Evolutionary conservation across 2,888 invertebrate genomes (phyloP).

Genomic region (Hedya salicella): DNA sequence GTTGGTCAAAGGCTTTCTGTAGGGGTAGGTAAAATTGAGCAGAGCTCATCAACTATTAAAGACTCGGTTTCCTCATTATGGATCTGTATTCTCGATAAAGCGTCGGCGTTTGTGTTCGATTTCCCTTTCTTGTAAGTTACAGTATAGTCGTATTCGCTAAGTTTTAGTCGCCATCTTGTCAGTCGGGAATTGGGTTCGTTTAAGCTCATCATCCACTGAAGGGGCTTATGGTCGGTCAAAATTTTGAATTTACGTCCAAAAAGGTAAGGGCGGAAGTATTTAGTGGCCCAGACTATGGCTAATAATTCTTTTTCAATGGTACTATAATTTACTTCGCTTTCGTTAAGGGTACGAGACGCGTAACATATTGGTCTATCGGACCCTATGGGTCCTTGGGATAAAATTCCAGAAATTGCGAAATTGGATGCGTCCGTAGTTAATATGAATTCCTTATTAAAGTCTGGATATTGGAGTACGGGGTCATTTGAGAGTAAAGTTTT

Average conservation of each 20-base stretch:
- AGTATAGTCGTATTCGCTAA: no score
- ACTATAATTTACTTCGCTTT: constrained; percentile 10
- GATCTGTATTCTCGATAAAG: not conserved
- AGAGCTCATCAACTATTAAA: not conserved
- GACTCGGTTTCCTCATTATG: constrained; percentile 10
- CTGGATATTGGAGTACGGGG: not conserved
- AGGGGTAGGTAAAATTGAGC: not conserved
- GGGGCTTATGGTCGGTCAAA: constrained; percentile 16
- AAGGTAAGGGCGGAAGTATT: constrained; percentile 53
- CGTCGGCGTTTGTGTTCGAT: constrained; percentile 1
- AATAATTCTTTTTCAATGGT: constrained; percentile 34
- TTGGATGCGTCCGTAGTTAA: constrained; percentile 5
- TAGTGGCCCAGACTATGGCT: constrained; percentile 24
- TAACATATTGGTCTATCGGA: constrained; percentile 23
- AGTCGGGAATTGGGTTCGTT: constrained; percentile 5
- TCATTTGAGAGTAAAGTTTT: constrained; percentile 14
- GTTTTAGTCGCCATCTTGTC: not conserved
- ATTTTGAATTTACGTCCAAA: constrained; percentile 55
- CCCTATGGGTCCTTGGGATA: constrained; percentile 29
- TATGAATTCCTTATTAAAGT: constrained; percentile 12
- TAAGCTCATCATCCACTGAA: constrained; percentile 1
- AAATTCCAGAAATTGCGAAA: constrained; percentile 20
- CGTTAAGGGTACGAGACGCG: constrained; percentile 4
- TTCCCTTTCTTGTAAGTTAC: not conserved
- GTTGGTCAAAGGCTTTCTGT: not conserved